A percentile compares a stretch with the other conserved stretches of the same genome.
Conservation (phyloP, 2,113 vertebrate species). For the Dermatemys mawii region DNA sequence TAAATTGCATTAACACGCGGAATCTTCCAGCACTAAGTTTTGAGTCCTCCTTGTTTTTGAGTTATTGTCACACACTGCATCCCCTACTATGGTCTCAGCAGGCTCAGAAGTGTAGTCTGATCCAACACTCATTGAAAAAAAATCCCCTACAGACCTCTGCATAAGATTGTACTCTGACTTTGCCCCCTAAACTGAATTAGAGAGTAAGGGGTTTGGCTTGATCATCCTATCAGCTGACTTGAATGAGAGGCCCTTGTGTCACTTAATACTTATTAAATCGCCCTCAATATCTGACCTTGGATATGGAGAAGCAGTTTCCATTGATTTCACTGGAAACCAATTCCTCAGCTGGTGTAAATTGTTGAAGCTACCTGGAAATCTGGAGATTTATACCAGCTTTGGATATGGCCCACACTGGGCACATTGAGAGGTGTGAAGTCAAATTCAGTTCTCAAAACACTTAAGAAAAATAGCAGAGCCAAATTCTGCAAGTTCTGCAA, state of each 20-base stretch:
- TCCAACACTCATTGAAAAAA: not conserved
- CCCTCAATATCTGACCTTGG: not conserved
- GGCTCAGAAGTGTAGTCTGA: not conserved
- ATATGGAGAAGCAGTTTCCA: not conserved
- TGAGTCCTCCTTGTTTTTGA: not conserved
- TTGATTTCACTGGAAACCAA: not conserved
- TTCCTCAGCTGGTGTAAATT: not conserved
- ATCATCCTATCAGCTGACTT: not conserved
- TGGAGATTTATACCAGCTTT: not conserved
- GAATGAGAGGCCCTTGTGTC: not conserved
- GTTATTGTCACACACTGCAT: rapidly evolving
- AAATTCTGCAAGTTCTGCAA: not conserved
- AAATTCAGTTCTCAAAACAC: not conserved
- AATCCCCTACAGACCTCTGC: not conserved
- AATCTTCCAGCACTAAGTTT: not conserved
- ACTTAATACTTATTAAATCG: not conserved
- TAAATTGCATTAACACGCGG: not conserved
- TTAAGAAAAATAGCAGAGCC: not conserved
- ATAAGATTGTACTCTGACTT: not conserved
- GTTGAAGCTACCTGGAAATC: not conserved
- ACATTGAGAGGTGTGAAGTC: not conserved
- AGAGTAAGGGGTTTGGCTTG: not conserved
- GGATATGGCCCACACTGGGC: not conserved
- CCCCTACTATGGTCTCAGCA: rapidly evolving
- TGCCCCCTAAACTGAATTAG: not conserved